Conservation (phyloP, 1,140 invertebrate genomes). For the Sycobia sp. region DNA sequence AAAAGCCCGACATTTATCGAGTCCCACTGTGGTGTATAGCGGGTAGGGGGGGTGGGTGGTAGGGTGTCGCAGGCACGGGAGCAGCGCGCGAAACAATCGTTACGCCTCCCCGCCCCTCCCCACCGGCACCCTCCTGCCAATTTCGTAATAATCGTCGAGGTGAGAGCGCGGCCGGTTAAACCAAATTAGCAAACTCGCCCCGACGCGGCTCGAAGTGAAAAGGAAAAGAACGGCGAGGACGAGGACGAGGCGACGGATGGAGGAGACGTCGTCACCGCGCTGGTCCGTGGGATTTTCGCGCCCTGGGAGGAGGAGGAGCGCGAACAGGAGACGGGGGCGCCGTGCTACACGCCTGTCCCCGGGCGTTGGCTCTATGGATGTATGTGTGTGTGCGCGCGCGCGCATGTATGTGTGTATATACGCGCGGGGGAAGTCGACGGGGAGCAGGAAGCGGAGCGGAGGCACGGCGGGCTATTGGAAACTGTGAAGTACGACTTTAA, state of each 20-base stretch:
- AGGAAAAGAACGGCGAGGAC: not conserved
- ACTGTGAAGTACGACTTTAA: constrained; percentile 27
- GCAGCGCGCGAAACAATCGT: not conserved
- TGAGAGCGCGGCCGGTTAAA: constrained; percentile 1
- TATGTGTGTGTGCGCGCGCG: constrained; percentile 1
- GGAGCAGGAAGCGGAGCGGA: constrained; percentile 6
- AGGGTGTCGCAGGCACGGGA: too few species aligned
- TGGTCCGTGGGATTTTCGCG: too few species aligned
- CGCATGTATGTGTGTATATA: too few species aligned
- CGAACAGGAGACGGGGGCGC: not conserved
- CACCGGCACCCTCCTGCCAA: too few species aligned
- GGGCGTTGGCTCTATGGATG: not conserved
- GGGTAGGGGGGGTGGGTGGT: too few species aligned
- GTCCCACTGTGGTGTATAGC: too few species aligned
- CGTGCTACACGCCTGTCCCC: not conserved
- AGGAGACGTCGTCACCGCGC: too few species aligned
- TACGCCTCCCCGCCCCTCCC: too few species aligned
- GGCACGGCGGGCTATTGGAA: constrained; percentile 27
- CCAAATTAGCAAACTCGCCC: constrained; percentile 10
- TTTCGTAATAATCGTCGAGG: constrained; percentile 14
- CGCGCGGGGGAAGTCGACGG: too few species aligned
- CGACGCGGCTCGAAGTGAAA: not conserved
- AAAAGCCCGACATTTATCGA: too few species aligned
- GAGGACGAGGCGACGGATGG: too few species aligned
- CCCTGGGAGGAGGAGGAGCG: not conserved